A percentile compares a stretch with the other conserved stretches of the same genome.
phyloP scores from a whole-genome alignment of 2,113 vertebrate species.

The Colinus virginianus region DNA sequence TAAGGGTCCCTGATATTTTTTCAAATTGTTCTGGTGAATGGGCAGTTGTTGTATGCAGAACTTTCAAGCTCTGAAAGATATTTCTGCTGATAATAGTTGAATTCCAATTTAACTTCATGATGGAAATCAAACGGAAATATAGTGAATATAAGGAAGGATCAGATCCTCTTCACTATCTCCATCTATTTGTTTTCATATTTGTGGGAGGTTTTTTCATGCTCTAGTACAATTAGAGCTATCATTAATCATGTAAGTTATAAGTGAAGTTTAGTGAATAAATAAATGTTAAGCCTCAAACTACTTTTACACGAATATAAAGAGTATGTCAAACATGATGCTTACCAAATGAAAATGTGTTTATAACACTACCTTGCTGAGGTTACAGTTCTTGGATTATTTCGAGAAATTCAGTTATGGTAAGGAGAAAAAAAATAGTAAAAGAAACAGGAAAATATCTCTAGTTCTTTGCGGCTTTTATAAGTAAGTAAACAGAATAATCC shows the following conservation, averaged over 20 bases:
- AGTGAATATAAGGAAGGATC: neutral
- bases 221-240: neutral
- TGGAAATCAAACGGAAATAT: neutral
- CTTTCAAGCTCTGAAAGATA: neutral
- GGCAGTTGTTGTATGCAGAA: neutral
- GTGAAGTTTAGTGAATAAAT: neutral
- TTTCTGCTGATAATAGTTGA: neutral
- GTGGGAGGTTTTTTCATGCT: neutral
- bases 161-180: neutral
- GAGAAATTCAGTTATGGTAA: neutral
- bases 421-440: neutral
- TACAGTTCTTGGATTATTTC: neutral
- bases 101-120: neutral
- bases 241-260: neutral
- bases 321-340: neutral
- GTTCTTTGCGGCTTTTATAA: neutral
- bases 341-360: neutral
- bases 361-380: fast-evolving
- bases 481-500: neutral
- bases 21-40: neutral
- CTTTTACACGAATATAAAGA: neutral
- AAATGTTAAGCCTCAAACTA: neutral
- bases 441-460: neutral
- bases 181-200: neutral
- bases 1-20: neutral